These are phyloP conservation scores for Myiothlypis coronata DNA, from an alignment of 2,797 vertebrate species.

Conservation along the genomic window DNA sequence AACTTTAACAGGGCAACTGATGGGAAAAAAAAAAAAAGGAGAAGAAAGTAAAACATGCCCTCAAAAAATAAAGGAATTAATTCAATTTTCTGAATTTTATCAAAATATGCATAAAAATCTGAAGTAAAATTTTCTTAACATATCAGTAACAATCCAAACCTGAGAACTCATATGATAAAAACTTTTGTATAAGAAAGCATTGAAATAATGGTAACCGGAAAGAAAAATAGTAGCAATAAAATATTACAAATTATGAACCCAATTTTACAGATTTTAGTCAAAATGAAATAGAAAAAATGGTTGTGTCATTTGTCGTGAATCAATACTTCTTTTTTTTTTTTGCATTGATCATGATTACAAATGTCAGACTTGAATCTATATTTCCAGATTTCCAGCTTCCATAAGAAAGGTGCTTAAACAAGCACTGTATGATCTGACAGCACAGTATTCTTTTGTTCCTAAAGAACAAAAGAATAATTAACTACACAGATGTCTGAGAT, in stretches of 20 bases:
- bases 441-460: slow-evolving; percentile 30
- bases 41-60: background rate
- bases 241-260: background rate
- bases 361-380: slow-evolving; percentile 14
- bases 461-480: slow-evolving; percentile 68
- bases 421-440: background rate
- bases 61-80: background rate
- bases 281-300: background rate
- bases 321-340: background rate
- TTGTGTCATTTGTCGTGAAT: background rate
- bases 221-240: background rate
- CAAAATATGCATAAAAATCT: background rate
- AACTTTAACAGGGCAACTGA: background rate
- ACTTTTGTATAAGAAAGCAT: background rate
- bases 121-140: background rate
- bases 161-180: background rate
- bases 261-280: background rate
- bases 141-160: background rate
- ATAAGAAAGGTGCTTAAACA: slow-evolving; percentile 3
- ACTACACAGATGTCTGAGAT: background rate
- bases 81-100: background rate
- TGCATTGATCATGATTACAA: slow-evolving; percentile 17
- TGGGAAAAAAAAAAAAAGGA: background rate
- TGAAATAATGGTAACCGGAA: background rate
- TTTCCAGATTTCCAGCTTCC: slow-evolving; percentile 23